Base-by-base conservation (phyloP, 2,888 invertebrate genomes). In the Aelia acuminata region DNA sequence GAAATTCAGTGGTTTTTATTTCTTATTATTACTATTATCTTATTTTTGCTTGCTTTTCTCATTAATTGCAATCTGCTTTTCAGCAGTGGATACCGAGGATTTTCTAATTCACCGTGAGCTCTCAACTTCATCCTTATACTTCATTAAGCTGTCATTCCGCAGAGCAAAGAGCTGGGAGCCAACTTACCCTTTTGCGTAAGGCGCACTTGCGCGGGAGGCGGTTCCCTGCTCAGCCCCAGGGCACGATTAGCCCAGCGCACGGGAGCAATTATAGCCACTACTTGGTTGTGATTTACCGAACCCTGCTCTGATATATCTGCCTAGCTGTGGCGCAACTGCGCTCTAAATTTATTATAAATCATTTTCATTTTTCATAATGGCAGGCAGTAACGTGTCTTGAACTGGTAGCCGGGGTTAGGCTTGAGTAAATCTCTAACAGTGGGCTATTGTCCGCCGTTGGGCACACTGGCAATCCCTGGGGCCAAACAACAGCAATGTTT, bases 341-440 rank as follows among this genome's bases (percentile, higher is more conserved):
- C 50, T 53, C 53, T 39, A 53, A 85, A 85, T 85, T 85, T 85
- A 85, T 85, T 85, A 85, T 85, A 85, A 85, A 85, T 85, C 85
- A 85, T 85, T 85, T 85, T 85, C 50, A 85, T 85, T 85, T 85
- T 85, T 85, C 85, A 85, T 85, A 85, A 85, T 85, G 85, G 85
- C 50, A 53, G 85, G 85, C 50, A 53, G 85, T 57, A 85, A 49
- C 50, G 85, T 85, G 85, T 53, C 85, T 49, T 85, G 85, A 85
- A 85, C 85, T 85, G 85, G 85, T 85, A 85, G 85, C 85, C 39
- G 85, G 85, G 85, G 85, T 85, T 85, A 53, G 85, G 85, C 57
- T 80, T 80, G 39, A 80, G 80, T 80, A 85, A 85, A 85, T 39
- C 85, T 80, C n/a, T 15, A 15, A n/a, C 39, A 18, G 39, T 22